Conservation (phyloP, 2,888 invertebrate genomes). For the Drosophila vallismaia region DNA sequence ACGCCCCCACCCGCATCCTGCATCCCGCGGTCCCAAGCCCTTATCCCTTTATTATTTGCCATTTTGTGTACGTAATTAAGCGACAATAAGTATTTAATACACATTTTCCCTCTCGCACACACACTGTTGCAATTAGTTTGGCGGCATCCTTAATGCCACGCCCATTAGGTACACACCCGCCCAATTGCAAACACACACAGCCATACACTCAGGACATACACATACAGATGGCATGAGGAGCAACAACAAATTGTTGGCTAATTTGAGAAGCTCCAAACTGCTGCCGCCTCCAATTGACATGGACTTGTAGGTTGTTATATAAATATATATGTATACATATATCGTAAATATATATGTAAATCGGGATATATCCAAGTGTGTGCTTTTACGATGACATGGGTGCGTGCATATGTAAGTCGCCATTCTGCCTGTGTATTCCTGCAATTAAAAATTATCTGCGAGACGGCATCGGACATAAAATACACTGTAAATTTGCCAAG, state of each 20-base stretch:
- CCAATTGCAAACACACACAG: slow-evolving; percentile 24
- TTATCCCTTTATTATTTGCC: slow-evolving; percentile 32
- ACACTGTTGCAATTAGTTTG: slow-evolving; percentile 65
- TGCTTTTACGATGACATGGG: not conserved
- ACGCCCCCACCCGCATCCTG: slow-evolving; percentile 11
- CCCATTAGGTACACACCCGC: slow-evolving; percentile 61
- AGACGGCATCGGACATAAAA: slow-evolving; percentile 60
- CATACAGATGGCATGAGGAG: slow-evolving; percentile 36
- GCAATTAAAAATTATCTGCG: slow-evolving; percentile 74
- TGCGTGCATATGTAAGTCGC: slow-evolving; percentile 9
- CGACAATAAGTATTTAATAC: slow-evolving; percentile 80
- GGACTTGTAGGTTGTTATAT: slow-evolving; percentile 23
- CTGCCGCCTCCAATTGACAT: slow-evolving; percentile 28
- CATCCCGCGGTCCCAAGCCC: not conserved
- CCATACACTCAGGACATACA: not conserved
- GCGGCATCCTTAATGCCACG: slow-evolving; percentile 63
- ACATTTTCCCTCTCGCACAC: slow-evolving; percentile 54
- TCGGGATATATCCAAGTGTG: not conserved
- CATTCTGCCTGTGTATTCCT: slow-evolving; percentile 20
- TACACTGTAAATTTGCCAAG: slow-evolving; percentile 48
- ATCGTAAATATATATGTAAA: not conserved
- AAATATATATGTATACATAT: not conserved
- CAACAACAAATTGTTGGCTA: slow-evolving; percentile 69
- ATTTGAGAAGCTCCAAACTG: slow-evolving; percentile 65
- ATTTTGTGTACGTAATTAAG: slow-evolving; percentile 74